Evolutionary conservation across 2,888 invertebrate species (phyloP), one percentile per base, ranked within the genome.

Genomic region (Macrophya alboannulata): DNA sequence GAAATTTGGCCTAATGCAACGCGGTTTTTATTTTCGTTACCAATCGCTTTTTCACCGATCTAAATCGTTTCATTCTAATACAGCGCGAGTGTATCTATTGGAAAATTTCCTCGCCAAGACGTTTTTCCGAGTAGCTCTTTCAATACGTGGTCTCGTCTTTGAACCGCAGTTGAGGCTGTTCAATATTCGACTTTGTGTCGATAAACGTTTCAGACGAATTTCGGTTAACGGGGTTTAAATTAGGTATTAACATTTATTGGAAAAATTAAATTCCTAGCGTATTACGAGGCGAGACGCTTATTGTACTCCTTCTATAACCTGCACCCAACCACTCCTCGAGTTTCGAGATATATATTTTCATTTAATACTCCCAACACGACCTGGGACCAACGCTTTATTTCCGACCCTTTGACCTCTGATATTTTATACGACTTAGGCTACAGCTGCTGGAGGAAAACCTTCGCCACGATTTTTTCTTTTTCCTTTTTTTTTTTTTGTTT

Each of bases 391-490:
- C 62, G 81, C 62, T 81, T 62, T 81, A 81, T 81, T 40, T 43
- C 59, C 81, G 62, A 81, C 81, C 81, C 59, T 81, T 81, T 43
- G 81, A 59, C 81, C 81, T 81, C 81, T 59, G 62, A 17, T 62
- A 62, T 62, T 62, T 43, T 62, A 43, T 81, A 81, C 81, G 81
- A 81, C 59, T 81, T 62, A 62, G 21, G 59, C 62, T 81, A 21
- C 62, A 62, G 59, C 81, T 81, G 59, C 43, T 51, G 21, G 31
- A 31, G 77, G 31, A 77, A 77, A 77, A 21, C 9, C 51, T 77
- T 10, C 1, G 17, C 74, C 5, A 74, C 21, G 21, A 2, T 43
- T 71, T 25, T 4, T 45, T 15, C 21, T 71, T 15, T 4, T 25
- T 10, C 45, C 40, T n/a, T n/a, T n/a, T n/a, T n/a, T n/a, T n/a